Evolutionary conservation across 2,888 invertebrate species (phyloP).

Genomic region (Protophormia terraenovae): DNA sequence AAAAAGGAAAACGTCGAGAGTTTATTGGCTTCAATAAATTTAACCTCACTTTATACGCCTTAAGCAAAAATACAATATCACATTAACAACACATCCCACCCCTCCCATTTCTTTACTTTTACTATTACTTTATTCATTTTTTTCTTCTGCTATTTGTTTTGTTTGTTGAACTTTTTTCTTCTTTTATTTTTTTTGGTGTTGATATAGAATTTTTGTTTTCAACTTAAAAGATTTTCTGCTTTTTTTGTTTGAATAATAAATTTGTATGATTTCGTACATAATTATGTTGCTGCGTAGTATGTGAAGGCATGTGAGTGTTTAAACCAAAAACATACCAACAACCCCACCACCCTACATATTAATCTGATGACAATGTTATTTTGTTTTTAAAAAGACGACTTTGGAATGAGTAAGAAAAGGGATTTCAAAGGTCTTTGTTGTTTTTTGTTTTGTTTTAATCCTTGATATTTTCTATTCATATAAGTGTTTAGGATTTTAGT

Average conservation of each 20-base stretch:
- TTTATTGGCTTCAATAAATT: conserved; percentile 63
- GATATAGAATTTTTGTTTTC: neutral
- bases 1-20: conserved; percentile 50
- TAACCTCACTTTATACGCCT: conserved; percentile 11
- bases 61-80: neutral
- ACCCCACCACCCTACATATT: neutral
- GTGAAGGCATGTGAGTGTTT: neutral
- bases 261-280: neutral
- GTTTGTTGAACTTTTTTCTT: neutral
- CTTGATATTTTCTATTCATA: neutral
- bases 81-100: neutral
- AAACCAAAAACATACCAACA: neutral
- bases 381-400: too few relatives aligned
- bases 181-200: neutral
- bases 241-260: neutral
- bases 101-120: neutral
- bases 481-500: too few relatives aligned
- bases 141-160: neutral
- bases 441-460: conserved; percentile 2
- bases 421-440: neutral
- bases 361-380: neutral
- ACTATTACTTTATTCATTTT: neutral
- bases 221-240: neutral
- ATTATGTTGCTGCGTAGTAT: conserved; percentile 23
- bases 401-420: neutral